A percentile compares a stretch with the other conserved stretches of the same genome.
Evolutionary conservation across 2,797 vertebrate genomes (phyloP).

Genomic region (Myiothlypis coronata): DNA sequence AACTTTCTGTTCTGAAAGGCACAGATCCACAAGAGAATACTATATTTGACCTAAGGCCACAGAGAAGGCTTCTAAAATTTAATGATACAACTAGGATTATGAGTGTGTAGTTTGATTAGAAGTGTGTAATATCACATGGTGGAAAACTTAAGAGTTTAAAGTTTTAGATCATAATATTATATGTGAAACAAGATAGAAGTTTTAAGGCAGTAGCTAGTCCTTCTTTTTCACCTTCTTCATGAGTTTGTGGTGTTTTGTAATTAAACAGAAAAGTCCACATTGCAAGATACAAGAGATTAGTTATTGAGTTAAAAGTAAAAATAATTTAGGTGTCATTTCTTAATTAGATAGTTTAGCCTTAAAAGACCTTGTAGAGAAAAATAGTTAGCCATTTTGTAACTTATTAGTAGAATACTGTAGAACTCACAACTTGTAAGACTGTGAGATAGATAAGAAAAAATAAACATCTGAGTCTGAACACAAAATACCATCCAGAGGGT

Average conservation of each 20-base stretch:
- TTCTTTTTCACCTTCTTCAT: not conserved
- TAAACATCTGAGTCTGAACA: not conserved
- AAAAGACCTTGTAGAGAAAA: not conserved
- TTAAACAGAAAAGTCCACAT: not conserved
- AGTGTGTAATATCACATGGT: not conserved
- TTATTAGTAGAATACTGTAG: not conserved
- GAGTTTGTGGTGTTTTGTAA: not conserved
- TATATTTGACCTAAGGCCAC: not conserved
- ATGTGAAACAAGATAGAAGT: not conserved
- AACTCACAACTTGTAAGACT: not conserved
- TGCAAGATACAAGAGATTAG: not conserved
- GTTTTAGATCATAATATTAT: not conserved
- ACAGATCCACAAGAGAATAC: not conserved
- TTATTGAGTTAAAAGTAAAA: not conserved
- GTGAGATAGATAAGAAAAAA: not conserved
- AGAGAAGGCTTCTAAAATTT: not conserved
- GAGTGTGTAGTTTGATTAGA: not conserved
- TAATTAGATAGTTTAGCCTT: not conserved
- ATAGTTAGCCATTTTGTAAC: not conserved
- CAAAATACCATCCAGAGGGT: not conserved
- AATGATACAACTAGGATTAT: not conserved
- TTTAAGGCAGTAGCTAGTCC: not conserved
- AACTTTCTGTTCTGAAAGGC: not conserved
- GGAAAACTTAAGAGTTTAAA: not conserved
- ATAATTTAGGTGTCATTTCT: not conserved